These are phyloP conservation scores for Actinostola sp. DNA, from an alignment of 92 coral and sea anemone species.

Conservation along the genomic window DNA sequence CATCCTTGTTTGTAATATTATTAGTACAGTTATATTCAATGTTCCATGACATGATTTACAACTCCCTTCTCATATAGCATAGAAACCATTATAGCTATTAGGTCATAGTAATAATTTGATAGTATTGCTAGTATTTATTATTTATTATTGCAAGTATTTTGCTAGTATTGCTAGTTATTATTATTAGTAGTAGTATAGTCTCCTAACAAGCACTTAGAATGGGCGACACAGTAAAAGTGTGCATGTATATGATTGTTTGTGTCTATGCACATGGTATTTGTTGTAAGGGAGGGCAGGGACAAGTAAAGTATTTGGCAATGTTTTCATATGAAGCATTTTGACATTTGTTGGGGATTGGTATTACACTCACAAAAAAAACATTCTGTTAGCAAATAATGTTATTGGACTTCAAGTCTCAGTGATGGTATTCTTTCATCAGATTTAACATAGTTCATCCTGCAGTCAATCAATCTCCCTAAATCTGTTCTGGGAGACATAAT, in stretches of 20 bases:
- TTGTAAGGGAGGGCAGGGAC: no score
- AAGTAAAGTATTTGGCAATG: no score
- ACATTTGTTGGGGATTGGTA: background rate
- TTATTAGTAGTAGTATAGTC: background rate
- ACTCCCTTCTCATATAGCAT: no score
- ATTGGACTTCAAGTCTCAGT: background rate
- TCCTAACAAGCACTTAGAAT: no score
- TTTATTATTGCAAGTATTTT: background rate
- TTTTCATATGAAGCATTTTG: no score
- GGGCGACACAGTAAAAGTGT: no score
- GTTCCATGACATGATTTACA: no score
- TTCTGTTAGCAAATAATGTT: background rate
- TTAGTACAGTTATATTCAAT: no score
- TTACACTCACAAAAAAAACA: background rate
- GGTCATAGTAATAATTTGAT: background rate
- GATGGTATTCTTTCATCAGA: slow-evolving; percentile 61
- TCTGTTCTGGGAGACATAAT: slow-evolving; percentile 92
- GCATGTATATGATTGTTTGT: background rate
- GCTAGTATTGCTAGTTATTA: background rate
- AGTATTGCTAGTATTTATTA: background rate
- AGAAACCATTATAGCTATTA: no score
- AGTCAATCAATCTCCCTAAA: slow-evolving; percentile 94
- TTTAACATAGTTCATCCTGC: slow-evolving; percentile 99
- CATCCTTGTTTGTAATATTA: no score
- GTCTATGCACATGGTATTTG: background rate